A percentile compares a stretch with the other conserved stretches of the same genome.
Conservation (phyloP, 2,888 invertebrate species). For the Gymnosoma rotundatum region DNA sequence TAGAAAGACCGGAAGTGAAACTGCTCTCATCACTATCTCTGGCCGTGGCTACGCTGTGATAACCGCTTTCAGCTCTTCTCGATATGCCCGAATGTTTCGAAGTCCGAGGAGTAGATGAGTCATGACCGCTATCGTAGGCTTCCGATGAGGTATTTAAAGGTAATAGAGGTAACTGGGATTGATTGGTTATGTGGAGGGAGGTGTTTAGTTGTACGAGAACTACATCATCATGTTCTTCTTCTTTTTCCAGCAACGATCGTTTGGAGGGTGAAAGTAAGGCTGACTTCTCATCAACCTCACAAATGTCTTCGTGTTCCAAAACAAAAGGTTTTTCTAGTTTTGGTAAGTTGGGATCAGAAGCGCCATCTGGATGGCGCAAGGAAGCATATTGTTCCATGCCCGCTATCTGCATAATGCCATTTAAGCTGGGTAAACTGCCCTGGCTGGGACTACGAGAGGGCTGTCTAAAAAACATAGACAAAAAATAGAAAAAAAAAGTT, state of each 20-base stretch:
- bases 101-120: constrained; percentile 91
- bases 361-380: constrained; percentile 94
- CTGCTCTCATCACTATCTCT: constrained; percentile 94
- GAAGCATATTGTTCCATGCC: constrained; percentile 86
- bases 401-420: constrained; percentile 85
- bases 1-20: constrained; percentile 87
- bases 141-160: constrained; percentile 83
- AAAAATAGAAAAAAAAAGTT: neutral
- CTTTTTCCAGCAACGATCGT: constrained; percentile 76
- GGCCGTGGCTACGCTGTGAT: constrained; percentile 90
- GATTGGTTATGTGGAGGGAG: constrained; percentile 77
- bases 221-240: constrained; percentile 73
- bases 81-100: constrained; percentile 92
- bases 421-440: constrained; percentile 84
- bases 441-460: constrained; percentile 82
- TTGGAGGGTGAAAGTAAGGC: constrained; percentile 77
- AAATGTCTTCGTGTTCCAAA: constrained; percentile 77
- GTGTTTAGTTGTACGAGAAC: constrained; percentile 72
- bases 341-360: constrained; percentile 93
- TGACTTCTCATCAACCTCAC: constrained; percentile 80
- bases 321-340: constrained; percentile 80
- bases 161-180: constrained; percentile 80
- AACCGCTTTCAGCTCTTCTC: constrained; percentile 93
- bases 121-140: constrained; percentile 92
- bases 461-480: constrained; percentile 71